Evolutionary conservation across 2,888 invertebrate genomes (phyloP), one percentile per base, ranked within the genome.

Genomic region (Drosophila algonquin): DNA sequence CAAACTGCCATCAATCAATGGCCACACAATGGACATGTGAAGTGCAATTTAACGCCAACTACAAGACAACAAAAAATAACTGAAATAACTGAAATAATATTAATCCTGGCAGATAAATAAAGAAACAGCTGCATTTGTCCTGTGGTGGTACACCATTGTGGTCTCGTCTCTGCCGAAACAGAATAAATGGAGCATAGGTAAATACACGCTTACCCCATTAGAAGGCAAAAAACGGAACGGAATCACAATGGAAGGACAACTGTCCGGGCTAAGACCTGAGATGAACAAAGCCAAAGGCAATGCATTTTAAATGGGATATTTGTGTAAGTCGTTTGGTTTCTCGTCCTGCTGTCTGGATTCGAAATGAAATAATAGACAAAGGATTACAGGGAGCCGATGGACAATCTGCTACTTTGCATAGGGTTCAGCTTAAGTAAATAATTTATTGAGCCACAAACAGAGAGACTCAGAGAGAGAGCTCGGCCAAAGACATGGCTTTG

Each of bases 241-340:
- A 68, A 71, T 68, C 70, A 79, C 75, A 80, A 75, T 68, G 63
- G 55, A 51, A 60, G 60, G 48, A 57, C 64, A 78, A 51, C 55
- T 63, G 55, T 24, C 32, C 27, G 52, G 77, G 61, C 60, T 62
- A 77, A 63, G 56, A 70, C 82, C 63, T 63, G 55, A 48, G 61
- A 55, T 51, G 14, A 30, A 24, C 48, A n/a, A 12, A 21, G 14
- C 24, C 63, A 32, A 62, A 58, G 61, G 53, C 56, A 70, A 73
- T 87, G 81, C 81, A 76, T 87, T 79, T 80, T 68, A 87, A 86
- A 86, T 86, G 87, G 86, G 85, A 84, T 85, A 84, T 89, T 81
- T 86, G 79, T 89, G 89, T 84, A 84, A 76, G 76, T 82, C 82
- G 68, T 16, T 64, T 57, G 53, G 76, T 65, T 67, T 73, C 46